Percentiles rank a stretch among this genome's conserved stretches.
Evolutionary conservation across 1,140 invertebrate species (phyloP).

Genomic region (Onthophagus taurus): DNA sequence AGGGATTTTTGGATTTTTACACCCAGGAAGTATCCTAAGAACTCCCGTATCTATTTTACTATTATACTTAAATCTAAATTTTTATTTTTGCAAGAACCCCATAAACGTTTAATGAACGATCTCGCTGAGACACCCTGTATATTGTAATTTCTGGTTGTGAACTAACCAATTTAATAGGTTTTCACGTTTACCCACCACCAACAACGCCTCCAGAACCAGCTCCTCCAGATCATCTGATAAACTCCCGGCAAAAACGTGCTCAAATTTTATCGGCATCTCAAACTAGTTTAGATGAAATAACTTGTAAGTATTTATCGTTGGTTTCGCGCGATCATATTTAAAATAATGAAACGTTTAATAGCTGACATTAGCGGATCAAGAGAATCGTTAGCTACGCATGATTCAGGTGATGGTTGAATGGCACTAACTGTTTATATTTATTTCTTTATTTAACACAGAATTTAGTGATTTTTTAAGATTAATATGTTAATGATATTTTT

Average conservation of each 20-base stretch:
- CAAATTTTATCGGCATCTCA: conserved; percentile 46
- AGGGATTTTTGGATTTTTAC: no score
- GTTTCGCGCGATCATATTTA: neutral
- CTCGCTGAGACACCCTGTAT: no score
- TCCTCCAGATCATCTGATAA: conserved; percentile 56
- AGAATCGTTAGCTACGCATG: conserved; percentile 64
- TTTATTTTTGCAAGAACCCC: no score
- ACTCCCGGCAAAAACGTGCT: conserved; percentile 21
- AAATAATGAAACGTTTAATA: conserved; percentile 31
- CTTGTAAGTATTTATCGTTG: conserved; percentile 40
- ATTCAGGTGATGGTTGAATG: conserved; percentile 53
- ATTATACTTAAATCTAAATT: no score
- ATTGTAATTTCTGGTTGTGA: neutral
- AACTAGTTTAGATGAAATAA: conserved; percentile 55
- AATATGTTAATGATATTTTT: conserved; percentile 12
- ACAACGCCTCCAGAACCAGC: conserved; percentile 73
- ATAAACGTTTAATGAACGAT: no score
- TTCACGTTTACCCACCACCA: conserved; percentile 71
- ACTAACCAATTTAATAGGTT: conserved; percentile 44
- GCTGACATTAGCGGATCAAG: conserved; percentile 68
- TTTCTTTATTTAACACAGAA: conserved; percentile 30
- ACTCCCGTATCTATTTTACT: no score
- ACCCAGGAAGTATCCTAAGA: no score
- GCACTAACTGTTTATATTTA: conserved; percentile 13
- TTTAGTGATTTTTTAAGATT: conserved; percentile 19